Conservation (phyloP, 2,113 vertebrate species). For the Lophochroa leadbeateri region DNA sequence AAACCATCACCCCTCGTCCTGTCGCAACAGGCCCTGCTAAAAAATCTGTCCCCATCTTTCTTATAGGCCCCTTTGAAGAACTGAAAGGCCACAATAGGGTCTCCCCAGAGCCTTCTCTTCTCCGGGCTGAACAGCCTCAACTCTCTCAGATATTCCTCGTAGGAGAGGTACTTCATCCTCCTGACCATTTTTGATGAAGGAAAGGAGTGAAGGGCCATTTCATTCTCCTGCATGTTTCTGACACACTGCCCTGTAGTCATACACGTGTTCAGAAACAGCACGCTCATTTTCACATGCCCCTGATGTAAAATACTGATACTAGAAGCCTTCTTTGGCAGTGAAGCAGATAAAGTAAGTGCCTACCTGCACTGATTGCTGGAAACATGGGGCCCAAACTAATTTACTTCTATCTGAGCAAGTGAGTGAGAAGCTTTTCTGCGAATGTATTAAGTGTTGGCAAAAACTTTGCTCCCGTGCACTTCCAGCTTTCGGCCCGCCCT, state of each 20-base stretch:
- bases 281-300: fast-evolving
- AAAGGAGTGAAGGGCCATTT: neutral
- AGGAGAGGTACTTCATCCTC: neutral
- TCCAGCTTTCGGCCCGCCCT: neutral
- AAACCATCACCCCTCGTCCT: neutral
- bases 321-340: no score
- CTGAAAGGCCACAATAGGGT: neutral
- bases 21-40: neutral
- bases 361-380: fast-evolving
- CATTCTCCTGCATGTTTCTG: neutral
- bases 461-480: fast-evolving
- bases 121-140: neutral
- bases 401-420: no score
- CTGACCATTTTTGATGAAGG: neutral
- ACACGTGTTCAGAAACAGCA: fast-evolving
- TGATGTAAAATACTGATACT: neutral
- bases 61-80: neutral
- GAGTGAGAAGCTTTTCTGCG: neutral
- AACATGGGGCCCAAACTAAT: neutral
- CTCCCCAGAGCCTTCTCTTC: neutral
- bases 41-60: neutral
- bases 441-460: neutral
- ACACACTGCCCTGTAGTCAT: neutral
- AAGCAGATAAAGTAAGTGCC: no score
- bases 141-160: neutral